phyloP scores from a whole-genome alignment of 1,140 invertebrate genomes.

The Thalassaphorura encarpata region DNA sequence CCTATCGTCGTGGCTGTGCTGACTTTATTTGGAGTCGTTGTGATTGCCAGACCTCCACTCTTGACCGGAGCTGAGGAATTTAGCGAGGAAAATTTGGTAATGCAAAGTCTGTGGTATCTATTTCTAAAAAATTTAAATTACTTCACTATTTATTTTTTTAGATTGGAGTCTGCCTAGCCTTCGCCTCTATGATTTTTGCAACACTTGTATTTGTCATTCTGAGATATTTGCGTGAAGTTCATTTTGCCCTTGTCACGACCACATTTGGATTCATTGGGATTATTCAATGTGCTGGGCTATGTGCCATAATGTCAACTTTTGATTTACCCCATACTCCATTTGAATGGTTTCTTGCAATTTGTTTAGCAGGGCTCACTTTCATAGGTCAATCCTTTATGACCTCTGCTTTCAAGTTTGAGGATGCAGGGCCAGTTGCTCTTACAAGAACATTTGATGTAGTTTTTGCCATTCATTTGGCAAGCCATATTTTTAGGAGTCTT shows the following conservation, averaged over 20 bases:
- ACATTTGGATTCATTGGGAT: conserved; percentile 16
- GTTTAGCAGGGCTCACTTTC: conserved; percentile 11
- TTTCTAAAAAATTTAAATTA: too few species aligned
- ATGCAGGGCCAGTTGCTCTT: conserved; percentile 19
- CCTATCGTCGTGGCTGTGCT: conserved; percentile 68
- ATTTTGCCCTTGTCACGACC: conserved; percentile 11
- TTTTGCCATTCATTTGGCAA: conserved; percentile 13
- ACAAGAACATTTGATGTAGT: conserved; percentile 8
- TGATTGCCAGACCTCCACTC: conserved; percentile 44
- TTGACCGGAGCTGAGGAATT: too few species aligned
- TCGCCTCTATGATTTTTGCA: conserved; percentile 8
- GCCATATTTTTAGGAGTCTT: conserved; percentile 73
- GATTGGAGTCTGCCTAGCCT: conserved; percentile 7
- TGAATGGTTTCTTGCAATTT: conserved; percentile 7
- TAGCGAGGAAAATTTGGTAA: too few species aligned
- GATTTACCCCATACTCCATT: background rate
- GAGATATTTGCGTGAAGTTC: conserved; percentile 16
- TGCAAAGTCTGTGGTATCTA: too few species aligned
- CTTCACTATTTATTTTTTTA: conserved; percentile 1
- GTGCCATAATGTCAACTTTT: background rate
- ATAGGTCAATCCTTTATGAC: conserved; percentile 23
- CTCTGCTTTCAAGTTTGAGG: conserved; percentile 21
- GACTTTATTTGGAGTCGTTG: conserved; percentile 67
- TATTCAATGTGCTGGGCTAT: background rate
- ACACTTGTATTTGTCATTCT: conserved; percentile 14